Evolutionary conservation across 2,888 invertebrate species (phyloP).

Genomic region (Pandemis heparana): DNA sequence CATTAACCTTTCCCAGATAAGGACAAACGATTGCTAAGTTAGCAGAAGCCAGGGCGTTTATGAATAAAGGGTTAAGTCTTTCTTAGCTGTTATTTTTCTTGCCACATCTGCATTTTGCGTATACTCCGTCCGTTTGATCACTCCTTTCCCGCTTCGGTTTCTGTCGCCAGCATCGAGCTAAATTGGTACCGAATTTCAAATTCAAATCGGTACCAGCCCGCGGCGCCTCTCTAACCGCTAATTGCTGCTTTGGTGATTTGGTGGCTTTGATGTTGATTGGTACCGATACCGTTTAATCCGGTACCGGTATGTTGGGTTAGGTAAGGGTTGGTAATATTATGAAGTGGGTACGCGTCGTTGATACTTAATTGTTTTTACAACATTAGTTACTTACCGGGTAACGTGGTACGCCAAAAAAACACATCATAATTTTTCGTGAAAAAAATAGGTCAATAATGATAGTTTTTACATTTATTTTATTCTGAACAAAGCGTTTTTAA

Average conservation of each 20-base stretch:
- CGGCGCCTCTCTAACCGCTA: conserved; percentile 75
- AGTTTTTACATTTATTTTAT: too few relatives aligned
- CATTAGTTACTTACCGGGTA: too few relatives aligned
- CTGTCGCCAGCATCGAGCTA: conserved; percentile 81
- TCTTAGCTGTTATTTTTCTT: background rate
- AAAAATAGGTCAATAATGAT: too few relatives aligned
- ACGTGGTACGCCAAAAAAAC: too few relatives aligned
- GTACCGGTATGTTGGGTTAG: conserved; percentile 55
- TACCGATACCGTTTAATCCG: conserved; percentile 52
- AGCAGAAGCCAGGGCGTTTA: too few relatives aligned
- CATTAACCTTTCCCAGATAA: too few relatives aligned
- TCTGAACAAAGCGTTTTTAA: too few relatives aligned
- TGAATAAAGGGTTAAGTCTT: too few relatives aligned
- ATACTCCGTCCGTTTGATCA: conserved; percentile 67
- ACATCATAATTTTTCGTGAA: too few relatives aligned
- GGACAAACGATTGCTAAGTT: too few relatives aligned
- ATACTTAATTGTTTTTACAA: too few relatives aligned
- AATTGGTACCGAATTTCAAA: conserved; percentile 83
- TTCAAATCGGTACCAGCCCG: conserved; percentile 80
- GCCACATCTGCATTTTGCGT: conserved; percentile 52
- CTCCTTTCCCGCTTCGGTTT: conserved; percentile 72
- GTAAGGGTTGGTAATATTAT: conserved; percentile 50
- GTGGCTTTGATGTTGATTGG: conserved; percentile 79
- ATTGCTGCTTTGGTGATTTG: conserved; percentile 77
- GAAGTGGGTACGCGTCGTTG: conserved; percentile 40